Base-by-base conservation (phyloP, 2,797 vertebrate species). In the Tragelaphus eurycerus region DNA sequence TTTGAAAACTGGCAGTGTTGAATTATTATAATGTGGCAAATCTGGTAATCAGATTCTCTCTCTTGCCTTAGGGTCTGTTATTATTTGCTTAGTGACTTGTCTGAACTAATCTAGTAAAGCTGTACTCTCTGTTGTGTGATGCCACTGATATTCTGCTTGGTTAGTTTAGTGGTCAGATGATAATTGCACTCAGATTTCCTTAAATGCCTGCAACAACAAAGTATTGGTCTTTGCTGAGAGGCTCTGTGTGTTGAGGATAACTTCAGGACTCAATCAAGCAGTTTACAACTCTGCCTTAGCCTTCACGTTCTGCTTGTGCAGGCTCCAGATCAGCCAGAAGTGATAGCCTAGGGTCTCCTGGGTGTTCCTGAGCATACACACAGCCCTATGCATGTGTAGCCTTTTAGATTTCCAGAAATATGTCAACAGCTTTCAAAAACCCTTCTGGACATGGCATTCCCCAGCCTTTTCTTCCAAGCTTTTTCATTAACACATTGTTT, bases 1-100 rank as follows among this genome's bases (percentile, higher is more conserved):
- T 76, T 71, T 74, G 43, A 71, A 43, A 85, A 71, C 13, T 67
- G n/a, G 50, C n/a, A 34, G 76, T 48, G 38, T 38, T 91, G 38
- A 46, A 50, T 62, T 62, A 55, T 57, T 19, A 74, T 86, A 88
- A 71, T 52, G 23, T 84, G 38, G 29, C 50, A 93, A 89, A 31
- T 89, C 46, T 67, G 67, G n/a, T 43, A 84, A 74, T 48, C 62
- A 78, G 46, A 86, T 87, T 85, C 14, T 90, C 54, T 64, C 59
- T 64, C 43, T 91, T 79, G 64, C 55, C 38, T 92, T 90, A 62
- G 52, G 29, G 17, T 60, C 57, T 82, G n/a, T 10, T 59, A 21
- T 78, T 88, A 29, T 89, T 81, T 94, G 46, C 62, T 87, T 90
- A 82, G 54, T 52, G 34, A 78, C 25, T 97, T 86, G 85, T 89